phyloP scores from a whole-genome alignment of 2,113 vertebrate species.

The Hassar affinis region DNA sequence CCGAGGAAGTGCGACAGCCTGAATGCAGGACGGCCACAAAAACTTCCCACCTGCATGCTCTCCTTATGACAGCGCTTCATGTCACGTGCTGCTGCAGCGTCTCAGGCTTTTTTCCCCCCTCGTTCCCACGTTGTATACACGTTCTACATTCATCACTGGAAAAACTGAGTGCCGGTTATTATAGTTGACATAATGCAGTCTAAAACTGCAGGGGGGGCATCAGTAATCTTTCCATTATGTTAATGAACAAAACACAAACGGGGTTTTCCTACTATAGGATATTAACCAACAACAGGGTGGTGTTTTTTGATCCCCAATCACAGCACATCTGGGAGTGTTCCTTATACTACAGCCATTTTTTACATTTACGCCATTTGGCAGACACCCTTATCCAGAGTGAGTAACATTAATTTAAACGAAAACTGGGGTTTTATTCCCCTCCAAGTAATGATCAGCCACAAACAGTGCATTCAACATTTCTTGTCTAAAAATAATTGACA shows the following conservation, averaged over 20 bases:
- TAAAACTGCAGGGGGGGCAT: not conserved
- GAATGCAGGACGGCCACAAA: not conserved
- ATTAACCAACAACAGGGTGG: not conserved
- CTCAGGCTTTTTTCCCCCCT: not conserved
- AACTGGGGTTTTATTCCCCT: too few species aligned
- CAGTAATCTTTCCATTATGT: not conserved
- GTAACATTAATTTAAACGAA: too few species aligned
- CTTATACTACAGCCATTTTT: not conserved
- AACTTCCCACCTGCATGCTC: not conserved
- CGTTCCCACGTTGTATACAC: not conserved
- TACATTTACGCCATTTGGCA: too few species aligned
- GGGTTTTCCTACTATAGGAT: not conserved
- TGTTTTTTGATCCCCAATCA: not conserved
- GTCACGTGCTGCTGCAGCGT: not conserved
- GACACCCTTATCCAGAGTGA: too few species aligned
- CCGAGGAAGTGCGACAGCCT: not conserved
- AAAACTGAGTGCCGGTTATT: not conserved
- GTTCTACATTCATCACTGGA: not conserved
- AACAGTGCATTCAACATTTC: too few species aligned
- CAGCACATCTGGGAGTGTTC: not conserved
- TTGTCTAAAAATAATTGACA: too few species aligned
- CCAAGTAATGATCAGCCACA: too few species aligned
- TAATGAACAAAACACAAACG: not conserved
- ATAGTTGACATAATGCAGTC: not conserved
- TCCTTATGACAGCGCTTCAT: not conserved